Conservation (phyloP, 2,113 vertebrate species). For the Pseudorectes ferrugineus region DNA sequence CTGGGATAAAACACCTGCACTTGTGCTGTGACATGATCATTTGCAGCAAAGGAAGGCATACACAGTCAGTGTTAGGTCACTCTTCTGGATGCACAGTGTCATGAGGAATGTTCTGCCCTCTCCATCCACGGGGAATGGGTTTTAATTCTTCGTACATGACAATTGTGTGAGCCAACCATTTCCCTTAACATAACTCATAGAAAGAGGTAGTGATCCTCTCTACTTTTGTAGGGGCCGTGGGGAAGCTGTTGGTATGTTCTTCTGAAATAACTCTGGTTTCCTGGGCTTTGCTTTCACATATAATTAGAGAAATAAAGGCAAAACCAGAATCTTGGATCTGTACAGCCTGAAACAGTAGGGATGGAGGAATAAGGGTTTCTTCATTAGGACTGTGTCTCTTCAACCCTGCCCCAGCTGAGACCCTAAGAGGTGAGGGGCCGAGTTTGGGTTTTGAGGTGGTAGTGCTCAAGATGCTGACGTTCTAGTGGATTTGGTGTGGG, state of each 20-base stretch:
- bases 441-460: not conserved
- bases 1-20: not conserved
- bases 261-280: not conserved
- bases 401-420: not conserved
- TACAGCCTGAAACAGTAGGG: not conserved
- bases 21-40: not conserved
- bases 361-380: not conserved
- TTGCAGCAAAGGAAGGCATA: not conserved
- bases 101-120: not conserved
- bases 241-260: not conserved
- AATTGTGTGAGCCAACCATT: not conserved
- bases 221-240: not conserved
- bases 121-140: not conserved
- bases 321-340: not conserved
- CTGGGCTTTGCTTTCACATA: not conserved
- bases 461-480: not conserved
- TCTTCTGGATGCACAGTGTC: not conserved
- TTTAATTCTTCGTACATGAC: not conserved
- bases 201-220: conserved; percentile 35
- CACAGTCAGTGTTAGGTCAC: not conserved
- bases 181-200: not conserved
- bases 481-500: not conserved
- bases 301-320: not conserved
- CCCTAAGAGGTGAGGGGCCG: not conserved
- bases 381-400: not conserved